phyloP scores from a whole-genome alignment of 2,113 vertebrate species.

The Picathartes gymnocephalus region DNA sequence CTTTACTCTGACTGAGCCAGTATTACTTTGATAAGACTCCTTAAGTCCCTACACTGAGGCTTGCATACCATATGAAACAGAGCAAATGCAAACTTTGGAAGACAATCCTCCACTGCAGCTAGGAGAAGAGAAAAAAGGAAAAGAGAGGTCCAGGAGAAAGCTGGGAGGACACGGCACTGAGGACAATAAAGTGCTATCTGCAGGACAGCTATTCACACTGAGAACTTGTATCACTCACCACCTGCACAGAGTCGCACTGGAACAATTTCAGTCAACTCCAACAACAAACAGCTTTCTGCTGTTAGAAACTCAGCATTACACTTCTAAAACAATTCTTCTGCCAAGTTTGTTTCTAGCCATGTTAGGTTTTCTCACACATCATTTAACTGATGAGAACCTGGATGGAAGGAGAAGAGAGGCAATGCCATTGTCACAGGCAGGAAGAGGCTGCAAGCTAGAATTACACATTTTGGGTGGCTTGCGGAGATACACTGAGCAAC shows the following conservation, averaged over 20 bases:
- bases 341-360: background rate
- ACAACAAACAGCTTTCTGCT: slow-evolving; percentile 14
- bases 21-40: slow-evolving; percentile 60
- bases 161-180: background rate
- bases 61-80: background rate
- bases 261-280: background rate
- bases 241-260: slow-evolving; percentile 4
- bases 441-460: background rate
- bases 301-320: background rate
- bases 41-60: slow-evolving; percentile 33
- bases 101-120: background rate
- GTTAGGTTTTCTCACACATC: background rate
- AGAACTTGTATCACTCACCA: background rate
- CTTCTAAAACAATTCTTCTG: background rate
- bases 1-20: slow-evolving; percentile 64
- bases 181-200: background rate
- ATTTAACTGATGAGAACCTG: background rate
- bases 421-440: background rate
- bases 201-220: background rate
- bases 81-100: background rate
- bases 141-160: background rate
- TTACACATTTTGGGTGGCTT: background rate
- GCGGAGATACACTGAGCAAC: background rate
- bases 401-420: background rate
- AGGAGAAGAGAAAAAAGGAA: background rate